Percentiles rank a stretch among this genome's conserved stretches.
Evolutionary conservation across 2,113 vertebrate species (phyloP).

Genomic region (Megaceryle maxima): DNA sequence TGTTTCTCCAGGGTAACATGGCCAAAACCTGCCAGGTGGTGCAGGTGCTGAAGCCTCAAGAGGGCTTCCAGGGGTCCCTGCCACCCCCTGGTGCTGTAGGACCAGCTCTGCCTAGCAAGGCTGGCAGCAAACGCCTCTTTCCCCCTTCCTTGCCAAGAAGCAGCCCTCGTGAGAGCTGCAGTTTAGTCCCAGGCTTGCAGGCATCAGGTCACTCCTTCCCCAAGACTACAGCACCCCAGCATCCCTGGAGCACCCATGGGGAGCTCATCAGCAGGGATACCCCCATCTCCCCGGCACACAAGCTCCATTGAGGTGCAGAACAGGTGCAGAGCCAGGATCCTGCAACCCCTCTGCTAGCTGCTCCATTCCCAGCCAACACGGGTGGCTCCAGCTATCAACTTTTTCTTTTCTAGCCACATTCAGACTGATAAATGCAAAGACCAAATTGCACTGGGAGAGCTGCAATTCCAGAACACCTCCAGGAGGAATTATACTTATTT

Average conservation of each 20-base stretch:
- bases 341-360: neutral
- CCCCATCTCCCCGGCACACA: neutral
- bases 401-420: neutral
- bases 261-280: neutral
- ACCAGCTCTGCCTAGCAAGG: neutral
- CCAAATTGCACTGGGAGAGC: neutral
- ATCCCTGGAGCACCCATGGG: rapidly evolving
- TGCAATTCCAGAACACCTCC: neutral
- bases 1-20: neutral
- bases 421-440: neutral
- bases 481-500: neutral
- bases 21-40: neutral
- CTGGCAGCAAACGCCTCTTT: neutral
- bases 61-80: neutral
- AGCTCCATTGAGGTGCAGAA: neutral
- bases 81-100: neutral
- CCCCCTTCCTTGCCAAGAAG: neutral
- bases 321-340: neutral
- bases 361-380: rapidly evolving
- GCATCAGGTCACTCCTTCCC: neutral
- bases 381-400: neutral
- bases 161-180: neutral
- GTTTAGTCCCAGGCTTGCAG: neutral
- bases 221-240: neutral
- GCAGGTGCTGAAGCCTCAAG: neutral